Percentiles rank a stretch among this genome's conserved stretches.
These are phyloP conservation scores for Misgurnus mizolepis DNA, from an alignment of 2,113 vertebrate species.

Conservation along the genomic window DNA sequence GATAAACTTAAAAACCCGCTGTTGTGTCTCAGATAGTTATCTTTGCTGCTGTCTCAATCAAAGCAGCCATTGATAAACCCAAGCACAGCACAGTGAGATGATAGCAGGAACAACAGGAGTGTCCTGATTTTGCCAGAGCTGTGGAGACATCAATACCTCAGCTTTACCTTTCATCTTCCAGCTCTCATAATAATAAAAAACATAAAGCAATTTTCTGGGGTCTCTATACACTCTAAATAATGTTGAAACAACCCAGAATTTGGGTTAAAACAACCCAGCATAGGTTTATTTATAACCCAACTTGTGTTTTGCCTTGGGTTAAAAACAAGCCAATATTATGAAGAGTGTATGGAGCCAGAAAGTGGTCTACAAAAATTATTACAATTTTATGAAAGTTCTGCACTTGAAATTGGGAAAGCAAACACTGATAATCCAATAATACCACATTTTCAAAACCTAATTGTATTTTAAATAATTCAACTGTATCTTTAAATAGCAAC, in stretches of 20 bases:
- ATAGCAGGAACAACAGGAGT: conserved; percentile 60
- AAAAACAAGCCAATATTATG: too few species aligned
- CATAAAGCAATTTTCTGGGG: conserved; percentile 25
- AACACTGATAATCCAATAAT: background rate
- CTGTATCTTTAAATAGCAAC: background rate
- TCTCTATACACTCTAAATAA: background rate
- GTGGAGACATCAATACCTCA: conserved; percentile 57
- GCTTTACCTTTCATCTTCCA: conserved; percentile 60
- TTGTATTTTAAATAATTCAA: conserved; percentile 3
- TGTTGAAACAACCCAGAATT: too few species aligned
- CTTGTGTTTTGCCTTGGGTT: too few species aligned
- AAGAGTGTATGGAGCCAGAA: background rate
- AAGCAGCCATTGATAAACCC: conserved; percentile 61
- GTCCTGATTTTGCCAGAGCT: conserved; percentile 68
- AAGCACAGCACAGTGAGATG: conserved; percentile 44
- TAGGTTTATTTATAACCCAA: too few species aligned
- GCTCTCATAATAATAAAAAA: conserved; percentile 55
- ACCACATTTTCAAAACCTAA: background rate
- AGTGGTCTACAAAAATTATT: conserved; percentile 1
- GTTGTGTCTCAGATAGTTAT: background rate
- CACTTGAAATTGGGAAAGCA: background rate
- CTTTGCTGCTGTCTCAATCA: conserved; percentile 19
- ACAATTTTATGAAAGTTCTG: background rate
- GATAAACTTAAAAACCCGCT: conserved; percentile 12
- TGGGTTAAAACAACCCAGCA: too few species aligned